These are phyloP conservation scores for Calliopum simillimum DNA, from an alignment of 2,888 invertebrate species.

Conservation along the genomic window DNA sequence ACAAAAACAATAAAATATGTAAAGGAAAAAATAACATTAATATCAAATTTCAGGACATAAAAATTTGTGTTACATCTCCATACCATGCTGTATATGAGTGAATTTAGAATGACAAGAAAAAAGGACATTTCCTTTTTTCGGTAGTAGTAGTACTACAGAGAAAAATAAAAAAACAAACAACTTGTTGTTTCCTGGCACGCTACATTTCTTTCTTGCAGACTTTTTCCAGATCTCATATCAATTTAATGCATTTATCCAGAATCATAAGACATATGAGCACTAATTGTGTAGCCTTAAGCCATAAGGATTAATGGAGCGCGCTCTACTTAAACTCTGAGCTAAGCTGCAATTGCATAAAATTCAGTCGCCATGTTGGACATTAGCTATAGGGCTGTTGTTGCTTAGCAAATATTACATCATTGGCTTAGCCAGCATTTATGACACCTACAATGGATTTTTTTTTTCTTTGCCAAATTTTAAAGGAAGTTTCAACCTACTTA, in stretches of 20 bases:
- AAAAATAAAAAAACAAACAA: slow-evolving; percentile 9
- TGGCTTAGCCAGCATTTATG: slow-evolving; percentile 64
- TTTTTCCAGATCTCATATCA: slow-evolving; percentile 7
- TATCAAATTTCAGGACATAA: slow-evolving; percentile 55
- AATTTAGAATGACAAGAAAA: slow-evolving; percentile 36
- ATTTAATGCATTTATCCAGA: slow-evolving; percentile 30
- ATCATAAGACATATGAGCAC: slow-evolving; percentile 13
- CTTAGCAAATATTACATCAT: slow-evolving; percentile 57
- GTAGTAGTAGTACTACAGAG: neutral
- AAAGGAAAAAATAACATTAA: slow-evolving; percentile 58
- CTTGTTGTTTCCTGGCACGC: slow-evolving; percentile 43
- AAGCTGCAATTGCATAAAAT: slow-evolving; percentile 29
- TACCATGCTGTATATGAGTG: slow-evolving; percentile 38
- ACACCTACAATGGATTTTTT: slow-evolving; percentile 54
- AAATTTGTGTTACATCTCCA: slow-evolving; percentile 51
- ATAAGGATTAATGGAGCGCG: slow-evolving; percentile 7
- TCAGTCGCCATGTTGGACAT: neutral
- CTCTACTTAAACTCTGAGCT: neutral
- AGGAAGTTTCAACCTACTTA: slow-evolving; percentile 41
- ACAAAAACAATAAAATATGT: slow-evolving; percentile 45
- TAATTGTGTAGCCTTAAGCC: neutral
- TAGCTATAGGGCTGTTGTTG: neutral
- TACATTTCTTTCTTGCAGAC: neutral
- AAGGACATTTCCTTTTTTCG: slow-evolving; percentile 36
- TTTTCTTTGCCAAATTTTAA: slow-evolving; percentile 16